Evolutionary conservation across 2,888 invertebrate species (phyloP).

Genomic region (Hecatera dysodea): DNA sequence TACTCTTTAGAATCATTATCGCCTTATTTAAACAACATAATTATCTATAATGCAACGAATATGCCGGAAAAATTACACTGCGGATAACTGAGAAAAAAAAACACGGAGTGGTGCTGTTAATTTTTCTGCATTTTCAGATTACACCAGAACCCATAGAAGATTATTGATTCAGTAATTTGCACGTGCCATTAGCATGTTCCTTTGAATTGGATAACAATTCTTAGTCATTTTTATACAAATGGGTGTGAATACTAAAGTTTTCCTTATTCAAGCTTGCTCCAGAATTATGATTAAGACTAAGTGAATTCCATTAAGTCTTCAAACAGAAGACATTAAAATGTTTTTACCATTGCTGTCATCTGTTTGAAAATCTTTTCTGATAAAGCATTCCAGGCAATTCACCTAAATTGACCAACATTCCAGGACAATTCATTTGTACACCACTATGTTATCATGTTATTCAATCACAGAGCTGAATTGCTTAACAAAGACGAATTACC

Average conservation of each 20-base stretch:
- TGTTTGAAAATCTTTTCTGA: constrained; percentile 1
- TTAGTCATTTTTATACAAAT: neutral
- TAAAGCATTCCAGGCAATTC: constrained; percentile 2
- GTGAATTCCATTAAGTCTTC: constrained; percentile 5
- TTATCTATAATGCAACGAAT: constrained; percentile 42
- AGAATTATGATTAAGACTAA: neutral
- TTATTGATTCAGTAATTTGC: constrained; percentile 11
- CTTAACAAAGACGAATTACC: constrained; percentile 4
- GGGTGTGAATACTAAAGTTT: neutral
- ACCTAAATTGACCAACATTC: constrained; percentile 22
- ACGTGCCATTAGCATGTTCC: neutral
- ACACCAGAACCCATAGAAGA: neutral
- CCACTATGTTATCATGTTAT: constrained; percentile 26
- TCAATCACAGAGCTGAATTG: constrained; percentile 30
- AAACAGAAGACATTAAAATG: constrained; percentile 30
- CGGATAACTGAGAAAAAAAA: constrained; percentile 22
- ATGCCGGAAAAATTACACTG: constrained; percentile 24
- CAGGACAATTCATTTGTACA: constrained; percentile 16
- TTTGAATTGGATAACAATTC: neutral
- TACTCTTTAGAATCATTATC: constrained; percentile 27
- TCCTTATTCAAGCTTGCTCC: neutral
- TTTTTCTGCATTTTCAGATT: constrained; percentile 15
- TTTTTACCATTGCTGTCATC: constrained; percentile 11
- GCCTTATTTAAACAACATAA: constrained; percentile 10
- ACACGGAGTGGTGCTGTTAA: too few relatives aligned